Base-by-base conservation (phyloP, 1,140 invertebrate species). In the Drosophila mayri region DNA sequence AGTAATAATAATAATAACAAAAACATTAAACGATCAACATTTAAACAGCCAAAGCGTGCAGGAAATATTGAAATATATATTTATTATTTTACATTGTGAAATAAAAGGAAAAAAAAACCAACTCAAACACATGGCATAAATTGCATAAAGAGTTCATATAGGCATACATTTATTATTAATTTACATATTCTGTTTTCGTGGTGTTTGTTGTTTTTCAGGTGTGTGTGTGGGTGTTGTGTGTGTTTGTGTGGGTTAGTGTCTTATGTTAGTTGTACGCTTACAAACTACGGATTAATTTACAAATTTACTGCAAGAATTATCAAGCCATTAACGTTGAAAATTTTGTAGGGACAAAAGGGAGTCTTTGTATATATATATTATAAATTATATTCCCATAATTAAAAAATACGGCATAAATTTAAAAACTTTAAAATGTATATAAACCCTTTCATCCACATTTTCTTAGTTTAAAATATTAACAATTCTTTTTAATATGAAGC, bases 21-120 rank as follows among this genome's bases (percentile, higher is more conserved):
- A 22, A 58, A 77, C 72, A 70, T 54, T 59, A 37, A 79, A 79
- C 35, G 28, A 65, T 37, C 55, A 74, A 75, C 52, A 70, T 40
- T 57, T 54, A 67, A 77, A 84, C 74, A 79, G 68, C 58, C 43
- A 70, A 91, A 91, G 88, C 88, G 88, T 91, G 88, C 88, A 88
- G 65, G 49, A 83, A 76, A 52, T 80, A 57, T 58, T 57, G 52
- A 25, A 38, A 38, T 63, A 70, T 63, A 70, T 73, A 25, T 49
- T 59, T 60, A 79, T 80, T 80, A 74, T 87, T 80, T 49, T 85
- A 75, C 68, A 71, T 46, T 52, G 63, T 55, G 70, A 73, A 75
- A 74, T 44, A 55, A 70, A 59, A 1, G 16, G 50, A 37, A 22
- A 6, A 20, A 37, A 20, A 14, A 40, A 73, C 73, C 73, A 68